These are phyloP conservation scores for Physella acuta DNA, from an alignment of 1,140 invertebrate genomes.

Conservation along the genomic window DNA sequence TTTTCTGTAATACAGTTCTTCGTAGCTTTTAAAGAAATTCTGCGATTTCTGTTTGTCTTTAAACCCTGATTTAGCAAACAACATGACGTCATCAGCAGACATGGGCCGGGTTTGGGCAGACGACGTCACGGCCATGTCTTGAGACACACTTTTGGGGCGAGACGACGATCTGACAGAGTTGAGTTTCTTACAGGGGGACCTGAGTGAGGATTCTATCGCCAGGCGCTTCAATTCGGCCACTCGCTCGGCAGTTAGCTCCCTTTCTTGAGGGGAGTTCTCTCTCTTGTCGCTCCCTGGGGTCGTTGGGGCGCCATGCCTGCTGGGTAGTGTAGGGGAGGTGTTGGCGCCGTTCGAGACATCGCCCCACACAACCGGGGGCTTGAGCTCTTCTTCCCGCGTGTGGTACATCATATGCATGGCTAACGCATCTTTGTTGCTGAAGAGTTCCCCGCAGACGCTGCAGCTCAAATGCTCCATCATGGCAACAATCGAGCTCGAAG, in stretches of 20 bases:
- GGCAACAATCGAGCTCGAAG: conserved; percentile 11
- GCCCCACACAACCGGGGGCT: neutral
- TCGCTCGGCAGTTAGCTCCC: conserved; percentile 21
- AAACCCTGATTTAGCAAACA: neutral
- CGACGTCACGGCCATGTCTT: neutral
- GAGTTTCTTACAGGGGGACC: neutral
- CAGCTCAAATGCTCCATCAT: conserved; percentile 32
- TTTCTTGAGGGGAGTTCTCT: neutral
- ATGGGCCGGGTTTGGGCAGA: conserved; percentile 17
- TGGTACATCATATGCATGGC: conserved; percentile 51
- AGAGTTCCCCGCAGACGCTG: conserved; percentile 36
- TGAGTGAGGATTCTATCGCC: conserved; percentile 24
- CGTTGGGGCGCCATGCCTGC: neutral
- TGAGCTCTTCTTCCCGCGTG: conserved; percentile 26
- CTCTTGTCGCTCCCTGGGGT: neutral
- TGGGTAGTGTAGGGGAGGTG: neutral
- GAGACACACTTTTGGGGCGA: conserved; percentile 12
- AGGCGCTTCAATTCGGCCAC: conserved; percentile 19
- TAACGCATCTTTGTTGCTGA: conserved; percentile 40
- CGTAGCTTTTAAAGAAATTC: neutral
- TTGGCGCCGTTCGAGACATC: neutral
- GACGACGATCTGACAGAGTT: neutral
- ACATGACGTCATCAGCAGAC: conserved; percentile 21
- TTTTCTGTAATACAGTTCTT: neutral
- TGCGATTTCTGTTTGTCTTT: neutral